A percentile compares a stretch with the other conserved stretches of the same genome.
Conservation (phyloP, 2,888 invertebrate genomes). For the Eulithis testata region DNA sequence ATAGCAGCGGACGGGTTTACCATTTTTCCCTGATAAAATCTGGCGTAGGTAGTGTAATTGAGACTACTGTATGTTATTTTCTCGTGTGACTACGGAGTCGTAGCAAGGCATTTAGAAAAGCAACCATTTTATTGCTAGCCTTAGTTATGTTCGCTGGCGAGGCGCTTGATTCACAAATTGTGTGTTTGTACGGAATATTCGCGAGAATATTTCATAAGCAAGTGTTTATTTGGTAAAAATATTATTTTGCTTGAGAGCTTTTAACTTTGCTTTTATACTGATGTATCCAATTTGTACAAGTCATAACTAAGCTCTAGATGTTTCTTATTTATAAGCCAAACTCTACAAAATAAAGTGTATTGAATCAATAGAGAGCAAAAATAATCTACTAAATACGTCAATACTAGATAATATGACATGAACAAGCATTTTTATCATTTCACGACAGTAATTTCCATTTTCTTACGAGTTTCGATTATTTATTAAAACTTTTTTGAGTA, state of each 20-base stretch:
- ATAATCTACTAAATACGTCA: too few species aligned
- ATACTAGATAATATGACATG: too few species aligned
- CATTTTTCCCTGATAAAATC: not conserved
- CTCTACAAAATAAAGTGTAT: too few species aligned
- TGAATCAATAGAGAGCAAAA: too few species aligned
- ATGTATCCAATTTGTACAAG: not conserved
- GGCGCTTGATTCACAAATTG: constrained; percentile 41
- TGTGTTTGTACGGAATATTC: constrained; percentile 35
- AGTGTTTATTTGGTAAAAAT: constrained; percentile 26
- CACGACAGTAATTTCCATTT: too few species aligned
- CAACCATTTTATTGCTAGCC: constrained; percentile 41
- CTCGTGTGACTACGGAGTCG: constrained; percentile 23
- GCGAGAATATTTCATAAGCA: constrained; percentile 23
- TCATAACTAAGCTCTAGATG: not conserved
- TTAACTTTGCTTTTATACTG: not conserved
- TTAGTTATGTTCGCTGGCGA: constrained; percentile 36
- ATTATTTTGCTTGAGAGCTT: constrained; percentile 6
- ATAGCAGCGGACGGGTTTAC: not conserved
- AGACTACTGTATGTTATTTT: constrained; percentile 2
- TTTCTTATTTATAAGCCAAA: too few species aligned
- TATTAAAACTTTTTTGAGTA: too few species aligned
- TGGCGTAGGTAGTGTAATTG: not conserved
- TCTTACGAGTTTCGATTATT: too few species aligned
- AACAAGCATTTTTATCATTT: too few species aligned
- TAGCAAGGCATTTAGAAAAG: constrained; percentile 41